phyloP scores from a whole-genome alignment of 2,888 invertebrate species.

The Trichopria drosophilae region DNA sequence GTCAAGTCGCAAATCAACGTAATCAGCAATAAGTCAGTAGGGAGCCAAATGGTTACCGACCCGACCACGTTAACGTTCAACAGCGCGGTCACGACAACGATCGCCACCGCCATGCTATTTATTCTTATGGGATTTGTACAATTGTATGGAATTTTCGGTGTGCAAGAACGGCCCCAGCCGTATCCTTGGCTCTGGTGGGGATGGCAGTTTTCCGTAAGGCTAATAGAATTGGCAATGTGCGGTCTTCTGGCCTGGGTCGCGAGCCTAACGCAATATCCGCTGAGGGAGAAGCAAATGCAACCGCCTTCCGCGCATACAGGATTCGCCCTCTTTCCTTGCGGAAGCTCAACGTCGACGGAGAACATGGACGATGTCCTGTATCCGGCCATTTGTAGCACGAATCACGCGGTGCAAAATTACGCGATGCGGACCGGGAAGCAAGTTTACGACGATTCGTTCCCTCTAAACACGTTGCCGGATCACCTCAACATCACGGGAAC shows the following conservation, averaged over 20 bases:
- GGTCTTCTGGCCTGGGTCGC: conserved; percentile 85
- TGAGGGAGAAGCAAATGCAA: conserved; percentile 67
- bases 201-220: conserved; percentile 81
- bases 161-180: conserved; percentile 59
- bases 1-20: conserved; percentile 76
- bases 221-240: conserved; percentile 86
- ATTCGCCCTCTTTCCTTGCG: conserved; percentile 79
- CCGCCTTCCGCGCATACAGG: conserved; percentile 63
- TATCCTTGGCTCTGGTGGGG: conserved; percentile 87
- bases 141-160: conserved; percentile 77
- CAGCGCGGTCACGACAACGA: conserved; percentile 86
- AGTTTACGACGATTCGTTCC: conserved; percentile 72
- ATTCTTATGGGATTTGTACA: conserved; percentile 81
- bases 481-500: conserved; percentile 54
- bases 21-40: conserved; percentile 49
- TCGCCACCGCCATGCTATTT: conserved; percentile 83
- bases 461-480: conserved; percentile 61
- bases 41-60: conserved; percentile 73
- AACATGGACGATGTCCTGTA: conserved; percentile 82
- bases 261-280: conserved; percentile 67
- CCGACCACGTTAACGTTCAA: conserved; percentile 65
- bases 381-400: conserved; percentile 83
- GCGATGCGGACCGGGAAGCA: conserved; percentile 77
- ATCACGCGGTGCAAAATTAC: conserved; percentile 82
- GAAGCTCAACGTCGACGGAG: conserved; percentile 76